Evolutionary conservation across 2,797 vertebrate species (phyloP).

Genomic region (Alcedo atthis): DNA sequence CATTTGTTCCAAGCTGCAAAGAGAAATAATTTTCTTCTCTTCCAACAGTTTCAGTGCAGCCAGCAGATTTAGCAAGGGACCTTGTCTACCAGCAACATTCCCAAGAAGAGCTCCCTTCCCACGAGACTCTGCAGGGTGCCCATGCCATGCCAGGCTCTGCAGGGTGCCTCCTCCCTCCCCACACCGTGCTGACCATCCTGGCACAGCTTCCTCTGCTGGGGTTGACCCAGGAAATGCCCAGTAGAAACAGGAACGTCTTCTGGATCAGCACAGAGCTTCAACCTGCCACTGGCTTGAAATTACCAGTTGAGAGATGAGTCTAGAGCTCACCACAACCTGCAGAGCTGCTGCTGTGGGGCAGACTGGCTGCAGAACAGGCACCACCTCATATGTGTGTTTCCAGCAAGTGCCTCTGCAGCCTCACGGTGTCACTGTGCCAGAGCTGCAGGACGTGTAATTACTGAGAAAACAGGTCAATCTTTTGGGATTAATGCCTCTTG

Average conservation of each 20-base stretch:
- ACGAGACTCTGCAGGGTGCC: not conserved
- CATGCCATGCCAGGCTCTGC: not conserved
- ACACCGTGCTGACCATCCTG: not conserved
- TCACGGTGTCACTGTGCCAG: not conserved
- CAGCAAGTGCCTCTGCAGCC: not conserved
- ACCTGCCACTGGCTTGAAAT: not conserved
- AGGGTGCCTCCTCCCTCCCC: not conserved
- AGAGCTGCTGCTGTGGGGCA: not conserved
- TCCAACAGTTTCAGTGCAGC: not conserved
- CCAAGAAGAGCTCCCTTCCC: rapidly evolving
- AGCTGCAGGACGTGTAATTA: not conserved
- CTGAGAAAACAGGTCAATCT: constrained; percentile 50
- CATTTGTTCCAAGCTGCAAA: not conserved
- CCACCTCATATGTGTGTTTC: not conserved
- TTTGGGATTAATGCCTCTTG: constrained; percentile 30
- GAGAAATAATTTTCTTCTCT: not conserved
- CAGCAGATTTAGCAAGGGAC: not conserved
- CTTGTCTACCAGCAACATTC: not conserved
- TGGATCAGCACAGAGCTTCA: not conserved
- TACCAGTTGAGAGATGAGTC: not conserved
- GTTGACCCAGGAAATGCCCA: not conserved
- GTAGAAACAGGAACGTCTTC: not conserved
- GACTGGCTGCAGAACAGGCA: rapidly evolving
- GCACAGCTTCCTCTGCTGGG: not conserved
- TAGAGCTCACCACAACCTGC: not conserved